Percentiles rank a stretch among this genome's conserved stretches.
These are phyloP conservation scores for Pongo pygmaeus DNA, from an alignment of 2,113 vertebrate genomes.

Conservation along the genomic window DNA sequence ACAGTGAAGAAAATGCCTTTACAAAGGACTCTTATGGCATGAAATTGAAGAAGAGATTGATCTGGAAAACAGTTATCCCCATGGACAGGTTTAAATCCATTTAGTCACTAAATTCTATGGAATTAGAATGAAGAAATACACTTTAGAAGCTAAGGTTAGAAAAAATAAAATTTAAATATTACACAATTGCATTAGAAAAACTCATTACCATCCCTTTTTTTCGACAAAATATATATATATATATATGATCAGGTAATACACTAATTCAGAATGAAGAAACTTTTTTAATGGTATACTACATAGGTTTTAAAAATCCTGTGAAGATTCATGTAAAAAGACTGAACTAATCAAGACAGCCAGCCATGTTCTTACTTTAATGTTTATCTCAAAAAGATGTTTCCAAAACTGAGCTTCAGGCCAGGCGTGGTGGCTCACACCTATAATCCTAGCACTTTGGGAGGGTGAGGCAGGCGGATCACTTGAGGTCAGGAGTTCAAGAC, in stretches of 20 bases:
- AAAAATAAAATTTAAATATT: not conserved
- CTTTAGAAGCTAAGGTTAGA: not conserved
- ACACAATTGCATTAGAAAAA: not conserved
- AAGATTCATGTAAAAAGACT: not conserved
- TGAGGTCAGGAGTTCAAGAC: not conserved
- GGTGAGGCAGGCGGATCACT: rapidly evolving
- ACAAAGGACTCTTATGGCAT: not conserved
- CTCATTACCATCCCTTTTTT: not conserved
- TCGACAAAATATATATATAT: not conserved
- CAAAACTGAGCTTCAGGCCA: too few species aligned
- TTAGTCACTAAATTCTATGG: not conserved
- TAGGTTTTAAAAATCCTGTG: not conserved
- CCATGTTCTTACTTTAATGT: not conserved
- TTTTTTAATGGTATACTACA: not conserved
- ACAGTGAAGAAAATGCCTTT: not conserved
- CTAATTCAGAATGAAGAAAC: not conserved
- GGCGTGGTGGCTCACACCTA: not conserved
- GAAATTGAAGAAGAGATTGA: not conserved
- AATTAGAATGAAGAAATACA: not conserved
- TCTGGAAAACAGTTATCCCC: not conserved
- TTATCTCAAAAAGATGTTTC: not conserved
- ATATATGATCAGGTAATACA: not conserved
- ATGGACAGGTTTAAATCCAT: not conserved
- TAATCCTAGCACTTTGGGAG: not conserved
- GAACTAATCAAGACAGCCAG: not conserved